Base-by-base conservation (phyloP, 2,113 vertebrate species). In the Chinchilla lanigera region DNA sequence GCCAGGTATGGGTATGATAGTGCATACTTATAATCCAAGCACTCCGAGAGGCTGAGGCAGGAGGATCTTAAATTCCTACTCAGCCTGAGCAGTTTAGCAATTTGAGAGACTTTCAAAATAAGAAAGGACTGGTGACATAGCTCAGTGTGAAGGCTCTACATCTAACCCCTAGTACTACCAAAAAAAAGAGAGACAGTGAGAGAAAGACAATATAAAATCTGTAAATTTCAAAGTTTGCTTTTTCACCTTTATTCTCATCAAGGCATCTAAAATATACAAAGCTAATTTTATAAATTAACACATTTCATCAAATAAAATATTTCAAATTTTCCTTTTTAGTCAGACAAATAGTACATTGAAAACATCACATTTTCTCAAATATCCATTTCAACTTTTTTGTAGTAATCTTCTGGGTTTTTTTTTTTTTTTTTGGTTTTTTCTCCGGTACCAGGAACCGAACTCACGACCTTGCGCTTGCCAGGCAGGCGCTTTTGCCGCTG, bases 201-300 rank as follows among this genome's bases (percentile, higher is more conserved):
- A 24, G 61, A 28, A 63, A 63, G 38, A 50, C 47, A 75, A 89
- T 61, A 56, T 17, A 50, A 61, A 78, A 3, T 85, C 47, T 80
- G 11, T 30, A 63, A 77, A 8, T 19, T 86, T 71, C 35, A 61
- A 38, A 90, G 8, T 82, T 83, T 94, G 24, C 47, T 73, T 52
- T 52, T 90, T 63, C 61, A 14, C 41, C 10, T 87, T 87, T 73
- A 30, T 86, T 78, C 16, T 89, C 30, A 54, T 35, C 41, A 60
- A 26, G 28, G 11, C 63, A n/a, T 85, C 89, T 92, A 91, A 69
- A 93, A 73, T 77, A n/a, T n/a, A n/a, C n/a, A n/a, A n/a, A n/a
- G n/a, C n/a, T n/a, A n/a, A 44, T 85, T 90, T 86, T 93, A 41
- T 52, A 94, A 92, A 63, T 56, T 71, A 84, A 78, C 19, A 44